These are phyloP conservation scores for Lucilia sericata DNA, from an alignment of 1,140 invertebrate species.

Conservation along the genomic window DNA sequence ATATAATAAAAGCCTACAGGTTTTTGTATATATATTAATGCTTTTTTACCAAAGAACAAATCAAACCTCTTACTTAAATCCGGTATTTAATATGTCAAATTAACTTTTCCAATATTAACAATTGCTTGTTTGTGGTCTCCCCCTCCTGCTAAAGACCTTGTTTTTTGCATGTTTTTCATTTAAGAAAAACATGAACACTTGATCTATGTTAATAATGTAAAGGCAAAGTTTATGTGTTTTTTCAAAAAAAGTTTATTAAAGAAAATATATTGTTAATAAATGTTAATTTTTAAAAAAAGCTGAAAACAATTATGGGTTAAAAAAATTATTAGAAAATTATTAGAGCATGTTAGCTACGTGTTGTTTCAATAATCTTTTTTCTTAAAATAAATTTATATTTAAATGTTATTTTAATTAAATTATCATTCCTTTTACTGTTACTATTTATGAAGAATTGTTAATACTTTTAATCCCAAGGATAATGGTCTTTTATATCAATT, in stretches of 20 bases:
- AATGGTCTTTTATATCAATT: too few species aligned
- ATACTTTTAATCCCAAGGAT: too few species aligned
- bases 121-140: neutral
- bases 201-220: neutral
- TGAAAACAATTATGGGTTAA: neutral
- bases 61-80: slow-evolving; percentile 14
- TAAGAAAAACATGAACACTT: neutral
- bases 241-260: neutral
- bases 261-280: neutral
- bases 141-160: neutral
- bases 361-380: neutral
- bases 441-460: too few species aligned
- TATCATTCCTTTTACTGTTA: too few species aligned
- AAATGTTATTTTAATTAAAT: too few species aligned
- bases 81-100: slow-evolving; percentile 22
- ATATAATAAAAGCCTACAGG: neutral
- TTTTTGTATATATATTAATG: too few species aligned
- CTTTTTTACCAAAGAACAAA: neutral
- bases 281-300: too few species aligned
- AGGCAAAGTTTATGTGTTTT: neutral
- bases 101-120: neutral
- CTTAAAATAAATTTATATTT: too few species aligned
- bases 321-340: neutral
- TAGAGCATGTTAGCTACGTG: slow-evolving; percentile 16
- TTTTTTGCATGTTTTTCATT: neutral